Evolutionary conservation across 2,113 vertebrate species (phyloP).

Genomic region (Falcunculus frontatus): DNA sequence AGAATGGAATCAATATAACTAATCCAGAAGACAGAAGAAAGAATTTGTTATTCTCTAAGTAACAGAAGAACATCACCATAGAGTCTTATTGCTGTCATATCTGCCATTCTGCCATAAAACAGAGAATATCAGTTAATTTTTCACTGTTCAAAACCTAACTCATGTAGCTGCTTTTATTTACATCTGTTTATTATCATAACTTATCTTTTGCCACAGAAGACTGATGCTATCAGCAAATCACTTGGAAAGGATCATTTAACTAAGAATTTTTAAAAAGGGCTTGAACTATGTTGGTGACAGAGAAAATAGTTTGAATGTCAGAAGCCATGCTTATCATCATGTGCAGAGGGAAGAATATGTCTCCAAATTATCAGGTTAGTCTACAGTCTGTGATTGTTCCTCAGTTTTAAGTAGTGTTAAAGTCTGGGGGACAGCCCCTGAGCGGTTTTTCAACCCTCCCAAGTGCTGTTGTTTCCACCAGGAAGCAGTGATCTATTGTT

Average conservation of each 20-base stretch:
- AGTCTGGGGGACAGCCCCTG: rapidly evolving
- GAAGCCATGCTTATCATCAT: background rate
- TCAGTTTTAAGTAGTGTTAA: background rate
- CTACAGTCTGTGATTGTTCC: background rate
- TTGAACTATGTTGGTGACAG: background rate
- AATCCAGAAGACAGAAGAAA: background rate
- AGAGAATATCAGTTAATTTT: background rate
- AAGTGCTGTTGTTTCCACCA: background rate
- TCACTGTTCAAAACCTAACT: background rate
- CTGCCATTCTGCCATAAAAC: background rate
- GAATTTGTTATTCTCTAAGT: background rate
- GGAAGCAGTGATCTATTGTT: background rate
- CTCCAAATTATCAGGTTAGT: background rate
- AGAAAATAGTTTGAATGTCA: background rate
- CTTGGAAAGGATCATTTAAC: background rate
- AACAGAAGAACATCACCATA: background rate
- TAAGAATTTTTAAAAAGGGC: background rate
- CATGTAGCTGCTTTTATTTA: background rate
- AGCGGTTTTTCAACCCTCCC: background rate
- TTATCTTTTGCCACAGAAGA: background rate
- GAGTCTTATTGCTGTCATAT: background rate
- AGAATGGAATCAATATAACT: background rate
- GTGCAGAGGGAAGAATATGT: background rate
- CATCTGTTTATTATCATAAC: background rate
- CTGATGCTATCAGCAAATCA: background rate